phyloP scores from a whole-genome alignment of 2,797 vertebrate species.

The Staurois parvus region DNA sequence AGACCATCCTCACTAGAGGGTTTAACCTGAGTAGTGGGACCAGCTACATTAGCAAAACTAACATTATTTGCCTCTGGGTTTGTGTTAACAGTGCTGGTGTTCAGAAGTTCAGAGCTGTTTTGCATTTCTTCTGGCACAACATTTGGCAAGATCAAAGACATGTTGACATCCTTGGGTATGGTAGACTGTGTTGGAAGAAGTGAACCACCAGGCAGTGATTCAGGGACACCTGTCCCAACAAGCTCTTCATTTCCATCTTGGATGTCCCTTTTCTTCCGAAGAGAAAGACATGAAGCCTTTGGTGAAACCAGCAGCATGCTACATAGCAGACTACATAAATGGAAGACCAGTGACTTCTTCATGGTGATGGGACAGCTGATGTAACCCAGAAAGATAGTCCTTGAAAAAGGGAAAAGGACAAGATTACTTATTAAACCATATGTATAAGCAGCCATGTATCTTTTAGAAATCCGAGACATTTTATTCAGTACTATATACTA shows the following conservation, averaged over 20 bases:
- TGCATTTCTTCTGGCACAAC: background rate
- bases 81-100: background rate
- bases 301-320: conserved; percentile 69
- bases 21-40: conserved; percentile 49
- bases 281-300: conserved; percentile 64
- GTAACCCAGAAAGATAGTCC: conserved; percentile 61
- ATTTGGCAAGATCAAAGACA: conserved; percentile 43
- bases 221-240: conserved; percentile 42
- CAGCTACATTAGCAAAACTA: background rate
- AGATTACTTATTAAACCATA: conserved; percentile 24
- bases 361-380: conserved; percentile 65
- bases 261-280: conserved; percentile 60
- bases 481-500: too few relatives aligned
- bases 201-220: conserved; percentile 38
- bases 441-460: background rate
- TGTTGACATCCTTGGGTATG: conserved; percentile 61
- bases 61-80: conserved; percentile 34
- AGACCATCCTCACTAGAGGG: conserved; percentile 60
- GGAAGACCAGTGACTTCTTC: conserved; percentile 63
- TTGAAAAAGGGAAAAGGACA: conserved; percentile 65
- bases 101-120: background rate
- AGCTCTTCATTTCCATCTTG: conserved; percentile 47
- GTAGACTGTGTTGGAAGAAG: conserved; percentile 30
- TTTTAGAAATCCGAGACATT: too few relatives aligned
- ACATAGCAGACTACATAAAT: conserved; percentile 66